Base-by-base conservation (phyloP, 1,140 invertebrate species). In the Drosophila guanche region DNA sequence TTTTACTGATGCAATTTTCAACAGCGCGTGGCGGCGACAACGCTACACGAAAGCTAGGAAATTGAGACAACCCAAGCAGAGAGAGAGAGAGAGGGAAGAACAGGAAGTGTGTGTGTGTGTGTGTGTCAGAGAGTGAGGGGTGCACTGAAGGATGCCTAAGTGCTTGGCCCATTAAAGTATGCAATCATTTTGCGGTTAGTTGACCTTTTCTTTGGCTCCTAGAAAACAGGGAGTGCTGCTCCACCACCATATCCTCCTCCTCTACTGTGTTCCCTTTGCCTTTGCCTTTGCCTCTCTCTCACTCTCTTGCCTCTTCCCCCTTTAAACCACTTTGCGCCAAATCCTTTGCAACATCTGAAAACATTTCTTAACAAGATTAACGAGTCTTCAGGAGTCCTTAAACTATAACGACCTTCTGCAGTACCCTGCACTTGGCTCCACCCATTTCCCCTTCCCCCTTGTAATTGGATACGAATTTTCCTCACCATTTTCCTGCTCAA, bases 161-260 rank as follows among this genome's bases (percentile, higher is more conserved):
- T 88, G 83, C 83, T 83, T 76, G 57, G 71, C 84, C 84, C 83
- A 88, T 88, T 88, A 83, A 88, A 88, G 84, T 88, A 83, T 88
- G 83, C 84, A 88, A 88, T 88, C 84, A 76, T 88, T 86, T 86
- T 83, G 84, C 66, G 78, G 83, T 75, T 71, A 75, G 66, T 67
- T 57, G 53, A 47, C 56, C 60, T 48, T 47, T 54, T 52, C 46
- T 48, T 43, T 33, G 1, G 22, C 3, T 22, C 33, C 46, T 10
- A 12, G 33, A 37, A 37, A 37, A 37, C 33, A 37, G 33, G 33
- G 33, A 37, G 33, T 37, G 33, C 33, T 27, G 6, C 4, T 43
- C 41, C n/a, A 10, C 33, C 7, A n/a, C 16, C 47, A 22, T 16
- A 20, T 42, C 16, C 12, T 27, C 4, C 5, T 4, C 12, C 10